Evolutionary conservation across 1,140 invertebrate genomes (phyloP), one percentile per base, ranked within the genome.

Genomic region (Littorina saxatilis): DNA sequence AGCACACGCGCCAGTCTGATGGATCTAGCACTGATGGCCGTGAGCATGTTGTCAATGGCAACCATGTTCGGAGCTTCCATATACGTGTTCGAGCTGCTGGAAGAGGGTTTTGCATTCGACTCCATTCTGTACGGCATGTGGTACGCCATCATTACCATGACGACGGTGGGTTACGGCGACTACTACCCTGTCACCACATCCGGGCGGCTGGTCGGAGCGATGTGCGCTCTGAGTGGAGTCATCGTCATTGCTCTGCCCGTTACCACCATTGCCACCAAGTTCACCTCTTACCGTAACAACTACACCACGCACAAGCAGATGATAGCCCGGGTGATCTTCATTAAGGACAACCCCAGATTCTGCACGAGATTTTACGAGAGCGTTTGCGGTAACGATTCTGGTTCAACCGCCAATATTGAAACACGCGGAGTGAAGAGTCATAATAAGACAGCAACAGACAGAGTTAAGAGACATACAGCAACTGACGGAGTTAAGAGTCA

Each of bases 161-260:
- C 98, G 90, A 99, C 97, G 87, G 97, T 99, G 89, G 98, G 98
- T 81, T 99, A 99, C 94, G 98, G 98, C 93, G 98, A 99, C 94
- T 98, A 99, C 75, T 43, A 72, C 15, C 87, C 88, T 23, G 83
- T 61, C 55, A 83, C 63, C 15, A 39, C 82, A n/a, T 75, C 84
- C 37, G 92, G 93, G 0, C 91, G 91, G 39, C 1, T 86, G 23
- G 23, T 84, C 47, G 85, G 74, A 0, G 32, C 75, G 5, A 9
- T 66, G 43, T 84, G 83, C 68, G 83, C 85, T 29, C 80, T 86
- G 4, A 68, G 43, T n/a, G 85, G 85, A 0, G 35, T 86, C 0
- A 70, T 80, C 39, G 32, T 86, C 11, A 2, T 86, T 5, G 83
- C 85, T 2, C 29, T 86, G 7, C 80, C 83, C 15, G 72, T 86